phyloP scores from a whole-genome alignment of 64 coral and sea anemone species.

The Orbicella faveolata region DNA sequence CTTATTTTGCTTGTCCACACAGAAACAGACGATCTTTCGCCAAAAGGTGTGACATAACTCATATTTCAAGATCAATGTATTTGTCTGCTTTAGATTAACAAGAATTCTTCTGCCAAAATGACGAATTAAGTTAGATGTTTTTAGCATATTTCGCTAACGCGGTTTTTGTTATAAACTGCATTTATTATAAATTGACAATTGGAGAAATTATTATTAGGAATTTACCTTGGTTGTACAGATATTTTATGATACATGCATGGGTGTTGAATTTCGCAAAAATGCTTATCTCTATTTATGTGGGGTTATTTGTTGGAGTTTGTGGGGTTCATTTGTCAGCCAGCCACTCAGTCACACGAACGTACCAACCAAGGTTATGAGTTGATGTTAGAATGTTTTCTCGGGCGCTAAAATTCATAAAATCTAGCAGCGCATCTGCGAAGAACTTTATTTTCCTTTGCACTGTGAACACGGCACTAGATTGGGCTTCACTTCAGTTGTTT shows the following conservation, averaged over 20 bases:
- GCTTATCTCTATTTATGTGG: not conserved
- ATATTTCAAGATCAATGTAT: not conserved
- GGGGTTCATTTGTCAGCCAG: constrained; percentile 47
- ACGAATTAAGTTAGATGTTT: not conserved
- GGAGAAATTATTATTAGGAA: not conserved
- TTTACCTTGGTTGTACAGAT: not conserved
- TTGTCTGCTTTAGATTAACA: not conserved
- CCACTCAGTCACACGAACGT: not conserved
- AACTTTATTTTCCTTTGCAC: too few relatives aligned
- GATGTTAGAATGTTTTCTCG: too few relatives aligned
- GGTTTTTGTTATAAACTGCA: too few relatives aligned
- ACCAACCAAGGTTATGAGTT: not conserved
- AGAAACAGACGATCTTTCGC: not conserved
- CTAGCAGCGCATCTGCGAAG: too few relatives aligned
- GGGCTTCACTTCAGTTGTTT: too few relatives aligned
- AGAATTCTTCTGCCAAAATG: not conserved
- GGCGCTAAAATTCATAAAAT: too few relatives aligned
- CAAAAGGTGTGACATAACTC: not conserved
- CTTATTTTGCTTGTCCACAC: not conserved
- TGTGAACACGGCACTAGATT: too few relatives aligned
- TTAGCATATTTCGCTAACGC: too few relatives aligned
- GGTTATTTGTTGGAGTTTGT: not conserved
- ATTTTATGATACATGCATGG: not conserved
- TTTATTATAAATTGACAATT: too few relatives aligned
- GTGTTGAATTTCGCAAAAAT: not conserved